Base-by-base conservation (phyloP, 2,888 invertebrate genomes). In the Coleophora deauratella region DNA sequence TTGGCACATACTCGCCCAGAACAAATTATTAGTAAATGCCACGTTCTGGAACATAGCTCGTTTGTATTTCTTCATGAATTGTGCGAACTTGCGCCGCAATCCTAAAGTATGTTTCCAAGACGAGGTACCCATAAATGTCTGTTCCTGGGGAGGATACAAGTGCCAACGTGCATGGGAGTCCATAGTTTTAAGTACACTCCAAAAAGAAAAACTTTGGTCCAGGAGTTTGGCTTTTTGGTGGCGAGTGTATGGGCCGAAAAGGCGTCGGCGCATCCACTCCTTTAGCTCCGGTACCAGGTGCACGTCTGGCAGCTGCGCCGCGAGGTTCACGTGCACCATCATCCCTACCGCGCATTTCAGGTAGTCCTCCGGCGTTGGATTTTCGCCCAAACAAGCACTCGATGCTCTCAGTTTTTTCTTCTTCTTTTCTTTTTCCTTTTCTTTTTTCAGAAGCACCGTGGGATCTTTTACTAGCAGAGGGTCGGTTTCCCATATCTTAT, bases 1-100 rank as follows among this genome's bases (percentile, higher is more conserved):
- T 39, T 76, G 78, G 40, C 46, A 79, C 81, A 84, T 82, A 1
- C 79, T 60, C 1, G 78, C 62, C 84, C 84, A 84, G 41, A 81
- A 49, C 44, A 79, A 41, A 45, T 84, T 84, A 11, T 57, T 67
- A 1, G 73, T 45, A 9, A 62, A 52, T 1, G 79, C 78, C 1
- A 73, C 62, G 10, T 73, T 60, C 44, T 66, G 60, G 42, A 57
- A 81, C 34, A 79, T 42, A 2, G 68, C 46, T 10, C 72, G 33
- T 48, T 55, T 72, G 43, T 80, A 82, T 14, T 53, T 47, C 1
- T 53, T 37, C 0, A 64, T 57, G 37, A 59, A 77, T 15, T 56
- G 58, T 38, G 50, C 57, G 44, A 79, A 84, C 44, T 58, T 60
- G 11, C 75, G 55, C 40, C 67, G 71, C 21, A 82, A 53, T 0